Conservation (phyloP, 2,113 vertebrate species). For the Xiphorhynchus elegans region DNA sequence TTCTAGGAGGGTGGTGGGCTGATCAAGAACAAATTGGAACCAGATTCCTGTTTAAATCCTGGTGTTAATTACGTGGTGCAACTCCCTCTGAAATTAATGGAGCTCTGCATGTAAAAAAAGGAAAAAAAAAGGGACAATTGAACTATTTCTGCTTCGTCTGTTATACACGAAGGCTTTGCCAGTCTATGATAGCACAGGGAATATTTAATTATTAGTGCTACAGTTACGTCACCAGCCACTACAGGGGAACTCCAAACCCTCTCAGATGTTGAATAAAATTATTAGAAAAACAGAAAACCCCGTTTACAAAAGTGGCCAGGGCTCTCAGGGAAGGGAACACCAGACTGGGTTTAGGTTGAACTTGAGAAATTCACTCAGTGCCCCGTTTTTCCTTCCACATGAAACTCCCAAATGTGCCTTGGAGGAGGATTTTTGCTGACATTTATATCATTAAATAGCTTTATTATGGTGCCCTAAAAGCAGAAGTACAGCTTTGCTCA, state of each 20-base stretch:
- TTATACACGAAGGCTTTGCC: slow-evolving; percentile 9
- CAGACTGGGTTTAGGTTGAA: neutral
- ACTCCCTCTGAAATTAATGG: slow-evolving; percentile 55
- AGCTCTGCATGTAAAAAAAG: neutral
- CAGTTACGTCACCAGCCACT: slow-evolving; percentile 1
- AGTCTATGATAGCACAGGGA: slow-evolving; percentile 40
- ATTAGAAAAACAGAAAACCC: slow-evolving; percentile 19
- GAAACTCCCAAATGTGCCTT: slow-evolving; percentile 2
- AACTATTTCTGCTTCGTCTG: slow-evolving; percentile 39
- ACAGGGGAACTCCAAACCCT: neutral
- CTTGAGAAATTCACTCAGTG: neutral
- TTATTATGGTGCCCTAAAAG: neutral
- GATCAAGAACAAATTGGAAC: slow-evolving; percentile 35
- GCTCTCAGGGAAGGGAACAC: neutral
- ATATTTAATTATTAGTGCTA: slow-evolving; percentile 8
- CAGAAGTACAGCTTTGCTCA: neutral
- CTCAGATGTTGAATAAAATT: neutral
- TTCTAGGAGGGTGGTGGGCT: slow-evolving; percentile 4
- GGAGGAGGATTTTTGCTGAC: neutral
- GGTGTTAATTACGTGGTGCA: slow-evolving; percentile 38
- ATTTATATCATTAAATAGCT: neutral
- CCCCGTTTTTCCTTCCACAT: neutral
- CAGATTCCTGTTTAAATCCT: slow-evolving; percentile 53
- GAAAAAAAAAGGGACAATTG: neutral
- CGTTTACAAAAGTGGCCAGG: neutral